phyloP scores from a whole-genome alignment of 2,113 vertebrate species.

The Formicarius rufipectus region DNA sequence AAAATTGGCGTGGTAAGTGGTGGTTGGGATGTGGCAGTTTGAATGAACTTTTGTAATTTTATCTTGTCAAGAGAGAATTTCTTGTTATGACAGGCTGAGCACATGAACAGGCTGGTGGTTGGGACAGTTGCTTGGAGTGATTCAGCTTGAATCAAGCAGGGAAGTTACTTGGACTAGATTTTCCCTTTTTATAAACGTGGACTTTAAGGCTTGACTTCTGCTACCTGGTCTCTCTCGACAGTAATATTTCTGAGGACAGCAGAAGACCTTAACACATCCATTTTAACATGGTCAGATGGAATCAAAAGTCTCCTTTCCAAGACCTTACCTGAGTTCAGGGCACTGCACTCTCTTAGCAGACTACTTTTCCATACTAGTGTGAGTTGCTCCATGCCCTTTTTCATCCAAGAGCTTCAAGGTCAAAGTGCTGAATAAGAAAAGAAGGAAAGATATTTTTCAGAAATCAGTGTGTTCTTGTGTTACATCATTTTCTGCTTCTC shows the following conservation, averaged over 20 bases:
- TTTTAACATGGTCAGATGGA: not conserved
- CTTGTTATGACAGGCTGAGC: not conserved
- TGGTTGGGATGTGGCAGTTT: not conserved
- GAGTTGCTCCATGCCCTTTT: not conserved
- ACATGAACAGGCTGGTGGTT: not conserved
- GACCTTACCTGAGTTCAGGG: not conserved
- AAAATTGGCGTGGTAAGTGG: rapidly evolving
- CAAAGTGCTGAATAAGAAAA: not conserved
- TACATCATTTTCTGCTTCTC: not conserved
- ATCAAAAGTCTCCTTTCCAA: not conserved
- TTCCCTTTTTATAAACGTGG: not conserved
- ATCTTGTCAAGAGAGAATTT: not conserved
- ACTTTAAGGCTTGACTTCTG: not conserved
- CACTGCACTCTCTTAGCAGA: not conserved
- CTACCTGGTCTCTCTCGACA: not conserved
- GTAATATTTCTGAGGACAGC: not conserved
- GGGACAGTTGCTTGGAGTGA: not conserved
- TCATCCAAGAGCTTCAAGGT: not conserved
- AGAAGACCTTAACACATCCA: not conserved
- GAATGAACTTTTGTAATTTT: not conserved
- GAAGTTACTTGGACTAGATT: not conserved
- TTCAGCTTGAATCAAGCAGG: not conserved
- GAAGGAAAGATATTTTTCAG: not conserved
- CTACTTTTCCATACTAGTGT: not conserved
- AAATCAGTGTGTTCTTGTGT: not conserved